Evolutionary conservation across 2,797 vertebrate species (phyloP), one percentile per base, ranked within the genome.

Genomic region (Sebastes itinus): DNA sequence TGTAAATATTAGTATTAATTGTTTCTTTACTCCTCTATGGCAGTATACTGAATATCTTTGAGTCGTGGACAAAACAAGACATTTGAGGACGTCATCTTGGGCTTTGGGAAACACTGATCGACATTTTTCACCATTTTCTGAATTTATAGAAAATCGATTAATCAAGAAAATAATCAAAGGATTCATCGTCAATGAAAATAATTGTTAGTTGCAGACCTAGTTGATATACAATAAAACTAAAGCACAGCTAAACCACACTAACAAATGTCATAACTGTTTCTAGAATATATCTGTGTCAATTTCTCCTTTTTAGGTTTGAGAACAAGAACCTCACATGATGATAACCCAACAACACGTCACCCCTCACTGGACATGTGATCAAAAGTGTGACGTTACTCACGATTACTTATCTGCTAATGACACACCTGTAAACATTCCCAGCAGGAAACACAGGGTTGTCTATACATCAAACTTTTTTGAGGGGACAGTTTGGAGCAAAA

Each of bases 341-440:
- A 78, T 18, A 63, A 68, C 6, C 6, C 8, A 32, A 23, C 14
- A 25, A 54, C 52, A 13, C 6, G 3, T 85, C 74, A 61, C 32
- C 18, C 18, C 7, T 64, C 22, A 27, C 32, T 55, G 54, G 14
- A 20, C 66, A 72, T 74, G 80, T 73, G 76, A 89, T 32, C 64
- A 4, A 14, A 67, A 74, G 18, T 63, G 22, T 71, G 64, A 77
- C 62, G 14, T 72, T 12, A 62, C 55, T 71, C 42, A 20, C 4
- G 1, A 12, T 63, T n/a, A 10, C 77, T 72, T 74, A 80, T 84
- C 59, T 59, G 65, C 58, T 55, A 5, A 20, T 7, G 65, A 86
- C 78, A 85, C 88, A 91, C 84, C 89, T 90, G 84, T 68, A 38
- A 52, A 77, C 35, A 35, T 80, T 89, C 85, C 75, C 88, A 90